These are phyloP conservation scores for Percopsis omiscomaycus DNA, from an alignment of 2,797 vertebrate genomes.

Conservation along the genomic window DNA sequence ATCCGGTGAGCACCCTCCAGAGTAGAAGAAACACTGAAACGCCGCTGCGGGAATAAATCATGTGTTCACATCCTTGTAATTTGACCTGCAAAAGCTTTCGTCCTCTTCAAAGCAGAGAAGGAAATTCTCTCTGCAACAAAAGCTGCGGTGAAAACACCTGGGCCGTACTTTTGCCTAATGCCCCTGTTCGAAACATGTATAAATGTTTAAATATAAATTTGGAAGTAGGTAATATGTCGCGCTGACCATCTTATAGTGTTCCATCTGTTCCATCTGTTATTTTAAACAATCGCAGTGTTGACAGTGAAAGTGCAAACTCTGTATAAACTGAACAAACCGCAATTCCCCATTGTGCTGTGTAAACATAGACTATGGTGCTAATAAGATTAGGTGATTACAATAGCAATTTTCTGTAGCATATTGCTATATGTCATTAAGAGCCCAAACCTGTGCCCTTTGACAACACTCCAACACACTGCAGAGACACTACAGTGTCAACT, in stretches of 20 bases:
- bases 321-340: conserved; percentile 12
- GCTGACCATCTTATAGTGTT: not conserved
- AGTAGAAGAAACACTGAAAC: conserved; percentile 69
- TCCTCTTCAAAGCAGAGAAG: conserved; percentile 43
- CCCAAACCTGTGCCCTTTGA: not conserved
- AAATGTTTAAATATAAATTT: not conserved
- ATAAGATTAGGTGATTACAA: conserved; percentile 23
- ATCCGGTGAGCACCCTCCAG: conserved; percentile 67
- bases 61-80: conserved; percentile 61
- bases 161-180: conserved; percentile 6
- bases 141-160: conserved; percentile 17
- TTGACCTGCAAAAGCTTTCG: conserved; percentile 59
- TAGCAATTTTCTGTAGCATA: conserved; percentile 15
- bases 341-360: conserved; percentile 5
- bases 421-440: conserved; percentile 21
- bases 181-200: not conserved
- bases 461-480: no score
- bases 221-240: not conserved
- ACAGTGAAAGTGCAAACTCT: conserved; percentile 21
- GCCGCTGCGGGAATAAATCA: conserved; percentile 77
- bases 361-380: conserved; percentile 12
- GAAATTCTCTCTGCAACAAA: conserved; percentile 27
- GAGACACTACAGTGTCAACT: no score
- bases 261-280: conserved; percentile 4
- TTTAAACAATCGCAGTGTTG: conserved; percentile 31